Conservation (phyloP, 2,113 vertebrate genomes). For the Ciconia stormi region DNA sequence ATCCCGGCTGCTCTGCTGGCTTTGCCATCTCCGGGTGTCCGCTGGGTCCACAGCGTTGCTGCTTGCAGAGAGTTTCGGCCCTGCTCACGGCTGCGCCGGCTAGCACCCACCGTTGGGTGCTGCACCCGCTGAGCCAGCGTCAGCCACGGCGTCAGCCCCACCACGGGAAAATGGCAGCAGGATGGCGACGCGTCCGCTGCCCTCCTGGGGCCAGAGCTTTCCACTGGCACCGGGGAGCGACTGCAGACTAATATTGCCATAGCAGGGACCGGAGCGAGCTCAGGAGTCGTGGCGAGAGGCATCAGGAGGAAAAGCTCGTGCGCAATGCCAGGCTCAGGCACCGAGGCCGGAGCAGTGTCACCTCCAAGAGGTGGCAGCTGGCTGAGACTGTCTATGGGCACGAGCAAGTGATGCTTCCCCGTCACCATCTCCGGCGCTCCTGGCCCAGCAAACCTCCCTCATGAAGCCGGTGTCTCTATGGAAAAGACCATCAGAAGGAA, state of each 20-base stretch:
- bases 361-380: neutral
- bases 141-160: neutral
- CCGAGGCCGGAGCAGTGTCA: neutral
- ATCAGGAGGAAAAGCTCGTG: neutral
- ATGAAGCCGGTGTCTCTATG: neutral
- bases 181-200: neutral
- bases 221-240: neutral
- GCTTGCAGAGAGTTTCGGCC: neutral
- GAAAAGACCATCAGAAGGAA: neutral
- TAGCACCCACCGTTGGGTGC: neutral
- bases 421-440: fast-evolving
- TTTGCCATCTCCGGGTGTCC: neutral
- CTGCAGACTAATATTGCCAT: fast-evolving
- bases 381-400: neutral
- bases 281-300: neutral
- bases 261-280: neutral
- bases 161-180: neutral
- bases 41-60: fast-evolving
- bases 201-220: neutral
- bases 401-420: fast-evolving
- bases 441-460: neutral
- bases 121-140: neutral
- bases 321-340: neutral
- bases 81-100: fast-evolving
- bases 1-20: neutral